Conservation (phyloP, 2,888 invertebrate species). For the Apoderus coryli region DNA sequence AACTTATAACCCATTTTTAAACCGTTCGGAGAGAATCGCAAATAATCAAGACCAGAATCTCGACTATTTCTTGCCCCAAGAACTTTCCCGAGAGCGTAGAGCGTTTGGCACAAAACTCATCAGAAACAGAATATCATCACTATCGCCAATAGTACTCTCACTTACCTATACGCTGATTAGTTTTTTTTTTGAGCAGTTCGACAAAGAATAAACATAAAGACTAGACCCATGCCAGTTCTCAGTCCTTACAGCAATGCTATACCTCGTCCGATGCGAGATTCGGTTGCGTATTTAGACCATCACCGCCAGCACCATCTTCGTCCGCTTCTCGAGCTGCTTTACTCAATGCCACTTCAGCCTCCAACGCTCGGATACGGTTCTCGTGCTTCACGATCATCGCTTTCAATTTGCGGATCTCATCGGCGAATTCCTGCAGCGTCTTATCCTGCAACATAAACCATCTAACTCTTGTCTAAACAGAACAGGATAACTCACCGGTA, state of each 20-base stretch:
- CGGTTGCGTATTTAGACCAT: constrained; percentile 28
- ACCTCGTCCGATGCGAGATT: constrained; percentile 46
- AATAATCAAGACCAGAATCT: too few species aligned
- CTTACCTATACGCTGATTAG: constrained; percentile 15
- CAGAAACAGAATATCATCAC: too few species aligned
- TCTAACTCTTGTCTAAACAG: neutral
- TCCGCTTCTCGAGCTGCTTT: constrained; percentile 23
- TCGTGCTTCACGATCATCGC: constrained; percentile 92
- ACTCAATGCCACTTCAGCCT: constrained; percentile 41
- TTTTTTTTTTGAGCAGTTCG: constrained; percentile 16
- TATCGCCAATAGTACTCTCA: too few species aligned
- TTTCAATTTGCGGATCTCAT: constrained; percentile 82
- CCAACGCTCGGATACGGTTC: constrained; percentile 66
- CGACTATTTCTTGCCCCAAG: too few species aligned
- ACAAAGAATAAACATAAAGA: constrained; percentile 6
- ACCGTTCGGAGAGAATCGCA: too few species aligned
- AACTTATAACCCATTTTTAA: too few species aligned
- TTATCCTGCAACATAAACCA: constrained; percentile 38
- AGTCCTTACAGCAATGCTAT: too few species aligned
- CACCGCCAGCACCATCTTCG: constrained; percentile 31
- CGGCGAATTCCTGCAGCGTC: constrained; percentile 68
- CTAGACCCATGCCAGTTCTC: constrained; percentile 4
- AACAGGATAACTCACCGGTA: constrained; percentile 30
- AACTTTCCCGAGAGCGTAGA: too few species aligned
- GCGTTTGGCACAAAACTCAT: too few species aligned